Percentiles rank a stretch among this genome's conserved stretches.
phyloP scores from a whole-genome alignment of 2,113 vertebrate genomes.

The Polypterus bichir region DNA sequence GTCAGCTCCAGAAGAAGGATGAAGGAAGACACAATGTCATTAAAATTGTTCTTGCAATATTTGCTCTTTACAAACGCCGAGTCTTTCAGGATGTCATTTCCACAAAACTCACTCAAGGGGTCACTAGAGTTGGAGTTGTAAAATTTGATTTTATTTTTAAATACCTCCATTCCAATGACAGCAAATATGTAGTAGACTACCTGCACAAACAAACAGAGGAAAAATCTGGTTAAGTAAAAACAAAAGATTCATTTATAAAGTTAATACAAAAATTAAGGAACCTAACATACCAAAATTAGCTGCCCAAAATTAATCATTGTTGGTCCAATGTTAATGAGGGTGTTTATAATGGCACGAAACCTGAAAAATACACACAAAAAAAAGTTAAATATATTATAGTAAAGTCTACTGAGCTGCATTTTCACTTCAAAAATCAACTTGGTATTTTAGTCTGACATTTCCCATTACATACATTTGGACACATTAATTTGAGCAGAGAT shows the following conservation, averaged over 20 bases:
- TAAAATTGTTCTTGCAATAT: constrained; percentile 95
- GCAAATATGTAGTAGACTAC: constrained; percentile 86
- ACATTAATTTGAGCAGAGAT: no score
- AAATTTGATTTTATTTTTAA: constrained; percentile 65
- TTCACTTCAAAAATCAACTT: no score
- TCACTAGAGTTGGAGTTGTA: constrained; percentile 26
- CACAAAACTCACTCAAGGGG: constrained; percentile 48
- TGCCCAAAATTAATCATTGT: constrained; percentile 79
- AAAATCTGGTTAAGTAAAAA: neutral
- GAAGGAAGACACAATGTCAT: constrained; percentile 62
- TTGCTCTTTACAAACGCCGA: constrained; percentile 56
- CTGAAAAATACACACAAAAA: constrained; percentile 31
- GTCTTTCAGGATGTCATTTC: constrained; percentile 57
- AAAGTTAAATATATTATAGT: neutral
- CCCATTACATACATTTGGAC: no score
- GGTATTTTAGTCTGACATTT: no score
- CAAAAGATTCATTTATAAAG: neutral
- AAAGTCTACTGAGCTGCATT: no score
- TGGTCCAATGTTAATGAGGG: constrained; percentile 74
- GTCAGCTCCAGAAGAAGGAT: constrained; percentile 78
- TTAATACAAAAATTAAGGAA: neutral
- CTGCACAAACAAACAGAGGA: constrained; percentile 32
- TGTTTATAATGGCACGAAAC: constrained; percentile 79
- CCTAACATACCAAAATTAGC: constrained; percentile 67
- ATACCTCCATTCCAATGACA: constrained; percentile 81